phyloP scores from a whole-genome alignment of 2,113 vertebrate species.

The Hippocampus zosterae region DNA sequence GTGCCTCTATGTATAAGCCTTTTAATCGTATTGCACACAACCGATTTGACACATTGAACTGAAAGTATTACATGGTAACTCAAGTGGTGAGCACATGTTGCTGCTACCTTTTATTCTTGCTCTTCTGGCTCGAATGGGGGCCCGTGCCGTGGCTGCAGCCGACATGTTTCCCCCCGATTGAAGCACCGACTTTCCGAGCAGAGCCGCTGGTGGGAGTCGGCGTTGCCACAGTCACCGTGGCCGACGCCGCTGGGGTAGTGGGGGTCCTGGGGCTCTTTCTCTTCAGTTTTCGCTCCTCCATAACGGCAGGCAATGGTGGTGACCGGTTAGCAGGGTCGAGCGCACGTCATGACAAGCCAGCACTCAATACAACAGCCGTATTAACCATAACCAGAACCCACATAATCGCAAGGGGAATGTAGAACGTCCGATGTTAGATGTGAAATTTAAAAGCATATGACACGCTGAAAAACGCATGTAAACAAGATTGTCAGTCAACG shows the following conservation, averaged over 20 bases:
- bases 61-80: not conserved
- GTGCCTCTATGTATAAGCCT: too few relatives aligned
- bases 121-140: constrained; percentile 78
- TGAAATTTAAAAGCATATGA: not conserved
- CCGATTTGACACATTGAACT: not conserved
- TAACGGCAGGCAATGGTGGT: constrained; percentile 57
- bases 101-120: constrained; percentile 81
- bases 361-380: not conserved
- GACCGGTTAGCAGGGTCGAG: not conserved
- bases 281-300: constrained; percentile 93
- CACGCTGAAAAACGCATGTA: not conserved
- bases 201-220: constrained; percentile 46
- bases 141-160: constrained; percentile 75
- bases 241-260: constrained; percentile 66
- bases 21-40: not conserved
- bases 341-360: too few relatives aligned
- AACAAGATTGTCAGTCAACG: not conserved
- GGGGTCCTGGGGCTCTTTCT: constrained; percentile 82
- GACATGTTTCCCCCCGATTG: constrained; percentile 75
- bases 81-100: not conserved
- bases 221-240: constrained; percentile 47
- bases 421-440: not conserved
- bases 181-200: constrained; percentile 39
- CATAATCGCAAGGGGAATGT: not conserved
- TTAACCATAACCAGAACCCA: not conserved